Evolutionary conservation across 2,113 vertebrate species (phyloP), one percentile per base, ranked within the genome.

Genomic region (Psilopogon haemacephalus): DNA sequence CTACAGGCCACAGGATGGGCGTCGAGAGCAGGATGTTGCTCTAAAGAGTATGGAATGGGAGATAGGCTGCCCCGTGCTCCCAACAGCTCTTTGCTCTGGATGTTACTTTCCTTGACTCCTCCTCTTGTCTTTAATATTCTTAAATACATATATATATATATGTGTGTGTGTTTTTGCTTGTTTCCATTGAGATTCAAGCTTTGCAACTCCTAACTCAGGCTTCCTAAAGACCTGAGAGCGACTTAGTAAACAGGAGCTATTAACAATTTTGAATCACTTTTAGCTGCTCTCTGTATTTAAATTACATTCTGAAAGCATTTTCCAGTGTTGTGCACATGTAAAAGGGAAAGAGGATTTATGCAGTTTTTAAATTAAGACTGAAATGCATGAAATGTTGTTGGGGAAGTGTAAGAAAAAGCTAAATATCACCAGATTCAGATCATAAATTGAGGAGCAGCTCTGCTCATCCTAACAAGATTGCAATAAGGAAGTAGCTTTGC

Each of bases 41-140:
- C 23, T 10, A 4, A 63, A 75, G 40, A 27, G 2, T 37, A 11
- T 52, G 2, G 5, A 23, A 52, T 52, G 50, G 71, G 42, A 60
- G 62, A 23, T 69, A 5, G 0, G 0, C 11, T 55, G 1, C 26
- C 37, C 46, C 27, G 21, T 72, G 19, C 15, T 37, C 13, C 2
- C 27, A 35, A 2, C 8, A 32, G 5, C 13, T 88, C 75, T 70
- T 74, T 59, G 9, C 15, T 85, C 17, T 64, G 38, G 15, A n/a
- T 15, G 8, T 71, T 48, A 13, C 20, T 11, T 79, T 62, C 15
- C 17, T 64, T 12, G 35, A 67, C 40, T 64, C 24, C 18, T 83
- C 38, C 59, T 70, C 76, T 82, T 79, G 14, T 73, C 56, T 84
- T 89, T 72, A 62, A 14, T 85, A 32, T 69, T 55, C 54, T 69